phyloP scores from a whole-genome alignment of 2,888 invertebrate genomes.

The Trisateles emortualis region DNA sequence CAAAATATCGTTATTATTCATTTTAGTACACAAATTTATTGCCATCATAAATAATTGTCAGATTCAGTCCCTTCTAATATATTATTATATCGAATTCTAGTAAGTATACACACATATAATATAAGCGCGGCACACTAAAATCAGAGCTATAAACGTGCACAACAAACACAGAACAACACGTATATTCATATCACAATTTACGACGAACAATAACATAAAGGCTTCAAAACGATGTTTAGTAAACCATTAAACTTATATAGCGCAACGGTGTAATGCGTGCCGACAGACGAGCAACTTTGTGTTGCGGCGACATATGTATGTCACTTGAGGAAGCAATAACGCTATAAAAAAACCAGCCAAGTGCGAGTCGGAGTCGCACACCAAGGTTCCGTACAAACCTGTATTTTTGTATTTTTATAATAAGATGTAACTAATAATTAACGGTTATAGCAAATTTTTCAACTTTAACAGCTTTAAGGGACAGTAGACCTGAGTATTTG shows the following conservation, averaged over 20 bases:
- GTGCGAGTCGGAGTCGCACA: no score
- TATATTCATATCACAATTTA: conserved; percentile 12
- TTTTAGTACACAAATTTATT: neutral
- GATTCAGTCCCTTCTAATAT: conserved; percentile 1
- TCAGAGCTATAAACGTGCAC: conserved; percentile 2
- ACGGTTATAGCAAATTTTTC: no score
- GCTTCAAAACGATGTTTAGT: conserved; percentile 13
- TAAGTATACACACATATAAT: conserved; percentile 4
- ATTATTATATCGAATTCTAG: neutral
- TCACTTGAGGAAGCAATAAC: neutral
- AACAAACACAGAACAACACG: conserved; percentile 1
- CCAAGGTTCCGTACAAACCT: no score
- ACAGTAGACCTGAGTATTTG: no score
- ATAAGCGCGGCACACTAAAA: neutral
- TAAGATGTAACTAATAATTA: no score
- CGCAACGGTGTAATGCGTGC: neutral
- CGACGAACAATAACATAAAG: conserved; percentile 9
- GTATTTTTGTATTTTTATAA: no score
- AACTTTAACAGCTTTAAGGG: no score
- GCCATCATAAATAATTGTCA: neutral
- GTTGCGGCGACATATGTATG: neutral
- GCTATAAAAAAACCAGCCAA: no score
- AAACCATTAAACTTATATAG: conserved; percentile 11
- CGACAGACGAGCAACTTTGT: neutral
- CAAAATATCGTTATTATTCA: neutral